Conservation (phyloP, 1,140 invertebrate species). For the Heliconius eleuchia region DNA sequence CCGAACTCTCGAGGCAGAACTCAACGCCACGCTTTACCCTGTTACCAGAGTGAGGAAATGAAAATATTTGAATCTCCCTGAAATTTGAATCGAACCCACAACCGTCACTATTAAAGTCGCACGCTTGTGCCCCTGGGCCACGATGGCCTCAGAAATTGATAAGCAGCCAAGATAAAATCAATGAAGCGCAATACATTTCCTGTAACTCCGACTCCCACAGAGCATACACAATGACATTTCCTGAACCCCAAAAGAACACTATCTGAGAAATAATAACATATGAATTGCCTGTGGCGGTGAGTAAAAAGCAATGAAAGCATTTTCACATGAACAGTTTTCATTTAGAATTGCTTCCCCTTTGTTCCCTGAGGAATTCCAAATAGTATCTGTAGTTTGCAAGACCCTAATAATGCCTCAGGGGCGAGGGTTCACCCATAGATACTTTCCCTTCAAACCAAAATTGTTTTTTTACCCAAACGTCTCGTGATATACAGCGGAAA, state of each 20-base stretch:
- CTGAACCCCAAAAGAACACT: slow-evolving; percentile 40
- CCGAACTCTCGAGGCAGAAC: too few species aligned
- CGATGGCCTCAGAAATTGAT: neutral
- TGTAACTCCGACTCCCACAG: slow-evolving; percentile 48
- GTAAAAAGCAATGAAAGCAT: slow-evolving; percentile 76
- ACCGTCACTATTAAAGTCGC: too few species aligned
- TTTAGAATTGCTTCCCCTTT: slow-evolving; percentile 60
- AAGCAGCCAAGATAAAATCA: slow-evolving; percentile 41
- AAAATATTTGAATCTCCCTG: too few species aligned
- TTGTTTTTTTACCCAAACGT: slow-evolving; percentile 50
- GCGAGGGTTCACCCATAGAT: slow-evolving; percentile 43
- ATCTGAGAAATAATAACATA: slow-evolving; percentile 63
- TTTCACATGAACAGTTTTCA: slow-evolving; percentile 75
- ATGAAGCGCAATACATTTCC: slow-evolving; percentile 44
- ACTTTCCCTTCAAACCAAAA: slow-evolving; percentile 51
- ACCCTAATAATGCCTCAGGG: slow-evolving; percentile 63
- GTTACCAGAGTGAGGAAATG: too few species aligned
- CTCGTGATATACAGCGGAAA: slow-evolving; percentile 22
- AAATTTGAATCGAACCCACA: too few species aligned
- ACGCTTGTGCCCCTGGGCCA: too few species aligned
- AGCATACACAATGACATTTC: slow-evolving; percentile 50
- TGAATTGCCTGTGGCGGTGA: slow-evolving; percentile 72
- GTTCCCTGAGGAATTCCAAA: slow-evolving; percentile 74
- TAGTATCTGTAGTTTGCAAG: slow-evolving; percentile 66
- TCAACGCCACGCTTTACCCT: too few species aligned